Percentiles rank a stretch among this genome's conserved stretches.
phyloP scores from a whole-genome alignment of 1,140 invertebrate species.

The Bombus breviceps region DNA sequence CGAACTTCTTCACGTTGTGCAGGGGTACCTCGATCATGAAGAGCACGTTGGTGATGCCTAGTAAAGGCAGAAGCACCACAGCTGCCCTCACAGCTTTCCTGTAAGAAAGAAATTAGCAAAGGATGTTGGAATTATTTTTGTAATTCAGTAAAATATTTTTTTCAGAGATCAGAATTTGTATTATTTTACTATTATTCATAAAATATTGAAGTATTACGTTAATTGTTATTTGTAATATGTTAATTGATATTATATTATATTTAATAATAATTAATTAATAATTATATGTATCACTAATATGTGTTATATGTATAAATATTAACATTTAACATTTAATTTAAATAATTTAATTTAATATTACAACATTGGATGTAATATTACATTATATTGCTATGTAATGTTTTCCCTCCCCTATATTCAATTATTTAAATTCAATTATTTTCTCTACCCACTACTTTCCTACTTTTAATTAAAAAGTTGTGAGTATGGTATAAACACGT shows the following conservation, averaged over 20 bases:
- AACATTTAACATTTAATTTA: no score
- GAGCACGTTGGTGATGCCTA: conserved; percentile 91
- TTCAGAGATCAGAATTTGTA: background rate
- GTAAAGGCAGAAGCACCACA: conserved; percentile 90
- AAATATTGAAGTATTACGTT: background rate
- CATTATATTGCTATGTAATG: background rate
- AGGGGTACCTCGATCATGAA: conserved; percentile 88
- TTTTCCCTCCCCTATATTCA: background rate
- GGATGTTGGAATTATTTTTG: background rate
- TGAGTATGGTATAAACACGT: background rate
- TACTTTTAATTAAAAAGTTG: background rate
- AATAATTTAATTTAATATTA: background rate
- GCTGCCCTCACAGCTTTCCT: conserved; percentile 92
- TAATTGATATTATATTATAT: no score
- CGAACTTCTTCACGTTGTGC: conserved; percentile 88
- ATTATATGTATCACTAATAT: no score
- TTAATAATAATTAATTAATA: no score
- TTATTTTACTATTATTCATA: background rate
- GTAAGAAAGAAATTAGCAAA: conserved; percentile 27
- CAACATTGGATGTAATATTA: background rate
- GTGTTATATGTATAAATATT: no score
- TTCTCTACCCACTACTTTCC: background rate
- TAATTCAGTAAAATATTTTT: background rate
- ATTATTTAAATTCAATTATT: no score
- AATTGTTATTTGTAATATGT: no score